These are phyloP conservation scores for Brachypodius melanocephalos DNA, from an alignment of 2,113 vertebrate species.

Conservation along the genomic window DNA sequence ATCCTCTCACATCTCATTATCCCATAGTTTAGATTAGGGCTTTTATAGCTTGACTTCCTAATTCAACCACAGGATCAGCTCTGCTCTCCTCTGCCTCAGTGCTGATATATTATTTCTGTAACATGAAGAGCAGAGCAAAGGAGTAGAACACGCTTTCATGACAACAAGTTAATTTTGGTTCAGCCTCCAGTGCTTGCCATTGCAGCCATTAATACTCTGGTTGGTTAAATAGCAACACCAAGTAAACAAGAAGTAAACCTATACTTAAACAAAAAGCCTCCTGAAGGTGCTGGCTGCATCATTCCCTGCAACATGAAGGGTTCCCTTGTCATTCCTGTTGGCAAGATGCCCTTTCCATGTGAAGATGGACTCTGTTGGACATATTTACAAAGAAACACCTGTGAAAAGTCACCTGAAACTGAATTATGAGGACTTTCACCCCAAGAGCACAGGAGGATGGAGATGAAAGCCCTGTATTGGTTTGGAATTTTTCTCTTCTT, in stretches of 20 bases:
- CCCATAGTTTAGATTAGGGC: constrained; percentile 69
- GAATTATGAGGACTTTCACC: not conserved
- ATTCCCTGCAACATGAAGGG: not conserved
- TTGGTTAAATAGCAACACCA: not conserved
- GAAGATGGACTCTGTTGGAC: not conserved
- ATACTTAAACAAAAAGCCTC: not conserved
- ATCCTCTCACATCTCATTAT: constrained; percentile 73
- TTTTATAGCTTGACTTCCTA: constrained; percentile 62
- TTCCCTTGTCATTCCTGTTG: not conserved
- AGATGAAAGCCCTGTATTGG: not conserved
- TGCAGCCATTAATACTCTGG: not conserved
- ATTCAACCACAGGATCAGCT: constrained; percentile 50
- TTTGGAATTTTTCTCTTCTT: not conserved
- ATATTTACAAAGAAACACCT: not conserved
- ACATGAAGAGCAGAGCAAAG: constrained; percentile 21
- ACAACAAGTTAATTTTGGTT: not conserved
- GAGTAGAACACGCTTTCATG: not conserved
- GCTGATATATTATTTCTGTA: constrained; percentile 50
- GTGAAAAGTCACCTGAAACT: not conserved
- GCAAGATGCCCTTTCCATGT: not conserved
- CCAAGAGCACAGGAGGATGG: rapidly evolving
- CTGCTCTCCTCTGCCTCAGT: constrained; percentile 15
- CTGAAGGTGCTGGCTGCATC: not conserved
- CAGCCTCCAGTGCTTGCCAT: not conserved
- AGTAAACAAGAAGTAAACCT: not conserved